phyloP scores from a whole-genome alignment of 2,113 vertebrate genomes.

The Amia ocellicauda region DNA sequence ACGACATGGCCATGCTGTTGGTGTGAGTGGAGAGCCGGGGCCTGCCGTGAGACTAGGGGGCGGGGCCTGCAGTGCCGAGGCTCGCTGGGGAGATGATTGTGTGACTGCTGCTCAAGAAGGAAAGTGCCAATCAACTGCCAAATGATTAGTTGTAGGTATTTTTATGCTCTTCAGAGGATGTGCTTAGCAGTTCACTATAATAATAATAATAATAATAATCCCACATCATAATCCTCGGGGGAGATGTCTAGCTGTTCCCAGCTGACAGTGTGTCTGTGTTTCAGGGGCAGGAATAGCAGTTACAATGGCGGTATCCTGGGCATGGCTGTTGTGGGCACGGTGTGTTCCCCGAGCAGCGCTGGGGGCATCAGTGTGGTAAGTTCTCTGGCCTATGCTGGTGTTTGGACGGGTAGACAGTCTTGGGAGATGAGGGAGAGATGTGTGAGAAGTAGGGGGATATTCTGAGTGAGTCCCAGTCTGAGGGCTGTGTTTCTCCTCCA shows the following conservation, averaged over 20 bases:
- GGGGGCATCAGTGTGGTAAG: conserved; percentile 80
- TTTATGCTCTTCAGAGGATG: too few relatives aligned
- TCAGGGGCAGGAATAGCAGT: conserved; percentile 50
- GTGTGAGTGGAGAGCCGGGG: conserved; percentile 59
- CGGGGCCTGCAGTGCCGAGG: too few relatives aligned
- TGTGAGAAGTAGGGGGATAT: too few relatives aligned
- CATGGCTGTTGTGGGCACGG: conserved; percentile 77
- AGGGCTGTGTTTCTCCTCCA: conserved; percentile 14
- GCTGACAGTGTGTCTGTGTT: conserved; percentile 23
- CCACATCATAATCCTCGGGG: too few relatives aligned
- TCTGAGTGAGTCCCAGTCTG: too few relatives aligned
- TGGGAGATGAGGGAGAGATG: background rate
- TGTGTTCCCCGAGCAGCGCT: conserved; percentile 63
- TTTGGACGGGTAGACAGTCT: background rate
- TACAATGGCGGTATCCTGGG: conserved; percentile 59
- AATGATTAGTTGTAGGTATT: too few relatives aligned
- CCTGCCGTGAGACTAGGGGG: too few relatives aligned
- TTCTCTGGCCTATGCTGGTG: background rate
- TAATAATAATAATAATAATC: background rate
- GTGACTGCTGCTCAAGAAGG: too few relatives aligned
- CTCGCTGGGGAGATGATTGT: too few relatives aligned
- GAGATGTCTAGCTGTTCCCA: too few relatives aligned
- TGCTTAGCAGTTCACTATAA: too few relatives aligned
- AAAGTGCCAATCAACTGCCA: too few relatives aligned
- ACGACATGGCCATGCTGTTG: conserved; percentile 74